phyloP scores from a whole-genome alignment of 2,888 invertebrate species.

The Brassicogethes aeneus region DNA sequence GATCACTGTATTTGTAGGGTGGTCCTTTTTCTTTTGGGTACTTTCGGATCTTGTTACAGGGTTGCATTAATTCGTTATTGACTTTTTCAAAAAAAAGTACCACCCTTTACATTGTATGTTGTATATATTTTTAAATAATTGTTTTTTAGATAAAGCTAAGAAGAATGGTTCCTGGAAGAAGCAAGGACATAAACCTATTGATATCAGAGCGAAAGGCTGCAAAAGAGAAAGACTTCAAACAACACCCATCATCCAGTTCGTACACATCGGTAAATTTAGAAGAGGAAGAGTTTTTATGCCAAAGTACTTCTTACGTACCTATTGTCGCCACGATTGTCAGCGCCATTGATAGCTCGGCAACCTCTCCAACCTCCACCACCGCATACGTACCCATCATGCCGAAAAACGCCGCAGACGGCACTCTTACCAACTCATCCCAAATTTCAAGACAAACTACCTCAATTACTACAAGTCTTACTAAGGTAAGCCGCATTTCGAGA shows the following conservation, averaged over 20 bases:
- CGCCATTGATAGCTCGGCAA: slow-evolving; percentile 16
- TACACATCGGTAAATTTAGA: slow-evolving; percentile 25
- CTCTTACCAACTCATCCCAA: neutral
- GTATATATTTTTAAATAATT: too few species aligned
- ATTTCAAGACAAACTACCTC: slow-evolving; percentile 1
- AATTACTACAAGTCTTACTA: neutral
- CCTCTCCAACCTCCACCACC: slow-evolving; percentile 14
- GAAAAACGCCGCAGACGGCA: neutral
- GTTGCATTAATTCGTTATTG: too few species aligned
- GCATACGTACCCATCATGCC: neutral
- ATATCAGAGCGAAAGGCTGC: slow-evolving; percentile 31
- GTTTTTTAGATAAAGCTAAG: slow-evolving; percentile 28
- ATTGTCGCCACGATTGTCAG: slow-evolving; percentile 17
- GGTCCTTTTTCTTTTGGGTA: too few species aligned
- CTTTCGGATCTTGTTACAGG: too few species aligned
- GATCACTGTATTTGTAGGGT: too few species aligned
- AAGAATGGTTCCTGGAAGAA: slow-evolving; percentile 30
- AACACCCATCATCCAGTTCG: slow-evolving; percentile 17
- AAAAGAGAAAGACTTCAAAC: slow-evolving; percentile 28
- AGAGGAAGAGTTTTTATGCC: slow-evolving; percentile 22
- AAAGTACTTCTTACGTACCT: slow-evolving; percentile 22
- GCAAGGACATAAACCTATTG: slow-evolving; percentile 31
- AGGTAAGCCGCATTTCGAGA: too few species aligned
- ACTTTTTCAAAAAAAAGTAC: too few species aligned
- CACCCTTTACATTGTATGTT: too few species aligned